Conservation (phyloP, 2,888 invertebrate species). For the Clusia tigrina region DNA sequence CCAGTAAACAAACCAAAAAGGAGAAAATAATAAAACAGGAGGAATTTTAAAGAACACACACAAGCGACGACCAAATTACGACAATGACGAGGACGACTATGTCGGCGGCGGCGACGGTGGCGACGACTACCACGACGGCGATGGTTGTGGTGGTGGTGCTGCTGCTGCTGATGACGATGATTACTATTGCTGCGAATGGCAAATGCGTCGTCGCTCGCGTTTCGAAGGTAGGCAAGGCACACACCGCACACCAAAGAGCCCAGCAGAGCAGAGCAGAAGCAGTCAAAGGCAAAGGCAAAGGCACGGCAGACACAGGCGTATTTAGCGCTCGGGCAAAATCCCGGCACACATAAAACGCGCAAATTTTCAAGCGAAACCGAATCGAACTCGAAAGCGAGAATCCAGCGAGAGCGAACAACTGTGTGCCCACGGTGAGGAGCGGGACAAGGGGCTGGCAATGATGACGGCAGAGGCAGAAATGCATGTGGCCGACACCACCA, state of each 20-base stretch:
- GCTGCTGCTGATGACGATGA: too few relatives aligned
- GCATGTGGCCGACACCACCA: background rate
- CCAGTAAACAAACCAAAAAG: background rate
- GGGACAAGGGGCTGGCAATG: background rate
- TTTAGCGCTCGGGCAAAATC: background rate
- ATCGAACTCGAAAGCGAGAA: background rate
- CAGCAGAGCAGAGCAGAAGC: conserved; percentile 38
- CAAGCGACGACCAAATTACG: too few relatives aligned
- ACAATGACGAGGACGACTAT: conserved; percentile 36
- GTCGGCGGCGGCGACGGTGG: conserved; percentile 32
- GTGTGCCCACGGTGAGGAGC: background rate
- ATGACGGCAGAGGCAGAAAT: too few relatives aligned
- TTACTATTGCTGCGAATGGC: too few relatives aligned
- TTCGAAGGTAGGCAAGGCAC: too few relatives aligned
- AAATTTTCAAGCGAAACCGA: background rate
- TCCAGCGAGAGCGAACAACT: background rate
- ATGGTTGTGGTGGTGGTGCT: conserved; percentile 38
- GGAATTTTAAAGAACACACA: background rate
- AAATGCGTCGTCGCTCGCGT: too few relatives aligned
- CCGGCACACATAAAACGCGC: background rate
- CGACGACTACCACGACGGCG: conserved; percentile 21
- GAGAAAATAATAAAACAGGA: too few relatives aligned
- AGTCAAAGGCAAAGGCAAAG: conserved; percentile 22
- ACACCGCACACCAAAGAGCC: too few relatives aligned
- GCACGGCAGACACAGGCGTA: conserved; percentile 35